Percentiles rank a stretch among this genome's conserved stretches.
phyloP scores from a whole-genome alignment of 2,888 invertebrate species.

The Drosophila nr. medialis region DNA sequence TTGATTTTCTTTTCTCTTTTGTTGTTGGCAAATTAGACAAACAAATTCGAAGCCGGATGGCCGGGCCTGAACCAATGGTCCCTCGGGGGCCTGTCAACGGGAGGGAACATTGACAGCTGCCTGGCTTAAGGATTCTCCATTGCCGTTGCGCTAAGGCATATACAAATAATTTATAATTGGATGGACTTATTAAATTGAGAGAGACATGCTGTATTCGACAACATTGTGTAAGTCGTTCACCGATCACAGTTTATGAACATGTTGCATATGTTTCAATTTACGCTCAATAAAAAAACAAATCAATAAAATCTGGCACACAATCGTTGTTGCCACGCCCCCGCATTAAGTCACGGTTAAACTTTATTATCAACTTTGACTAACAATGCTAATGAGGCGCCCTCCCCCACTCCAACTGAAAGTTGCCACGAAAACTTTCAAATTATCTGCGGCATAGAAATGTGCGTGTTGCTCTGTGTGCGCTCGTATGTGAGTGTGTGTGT shows the following conservation, averaged over 20 bases:
- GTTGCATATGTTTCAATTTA: constrained; percentile 44
- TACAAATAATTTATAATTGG: constrained; percentile 39
- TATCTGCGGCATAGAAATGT: constrained; percentile 29
- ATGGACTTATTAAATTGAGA: constrained; percentile 43
- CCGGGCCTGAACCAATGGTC: not conserved
- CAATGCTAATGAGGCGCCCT: constrained; percentile 71
- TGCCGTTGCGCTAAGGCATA: constrained; percentile 4
- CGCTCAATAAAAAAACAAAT: constrained; percentile 53
- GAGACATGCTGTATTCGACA: not conserved
- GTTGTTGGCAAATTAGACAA: constrained; percentile 29
- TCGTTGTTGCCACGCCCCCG: constrained; percentile 29
- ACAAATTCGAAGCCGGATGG: constrained; percentile 22
- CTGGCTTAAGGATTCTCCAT: constrained; percentile 14
- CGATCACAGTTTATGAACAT: constrained; percentile 7
- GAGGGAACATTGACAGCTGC: constrained; percentile 34
- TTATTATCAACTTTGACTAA: constrained; percentile 73
- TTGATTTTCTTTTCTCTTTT: constrained; percentile 27
- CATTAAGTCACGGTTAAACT: constrained; percentile 41
- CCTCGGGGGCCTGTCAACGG: constrained; percentile 4
- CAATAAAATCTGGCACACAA: constrained; percentile 21
- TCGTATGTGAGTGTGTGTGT: not conserved
- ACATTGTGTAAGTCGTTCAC: constrained; percentile 4
- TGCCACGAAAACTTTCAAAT: constrained; percentile 56
- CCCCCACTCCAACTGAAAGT: constrained; percentile 49
- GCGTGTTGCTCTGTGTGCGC: constrained; percentile 5